These are phyloP conservation scores for Agrypnus murinus DNA, from an alignment of 2,888 invertebrate genomes.

Conservation along the genomic window DNA sequence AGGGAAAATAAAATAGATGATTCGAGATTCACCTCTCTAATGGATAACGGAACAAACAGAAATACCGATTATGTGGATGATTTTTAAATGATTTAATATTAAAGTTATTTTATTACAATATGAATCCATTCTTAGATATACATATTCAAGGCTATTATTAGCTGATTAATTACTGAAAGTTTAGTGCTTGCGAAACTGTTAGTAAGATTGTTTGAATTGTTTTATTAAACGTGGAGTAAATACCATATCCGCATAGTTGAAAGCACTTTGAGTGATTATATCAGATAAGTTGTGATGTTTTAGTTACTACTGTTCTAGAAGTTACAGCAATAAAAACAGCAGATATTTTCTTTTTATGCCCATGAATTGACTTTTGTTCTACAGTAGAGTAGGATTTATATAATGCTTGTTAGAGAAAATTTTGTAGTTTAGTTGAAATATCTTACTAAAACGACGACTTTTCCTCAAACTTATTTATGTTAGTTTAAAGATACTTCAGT, in stretches of 20 bases:
- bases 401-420: too few species aligned
- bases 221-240: not conserved
- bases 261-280: too few species aligned
- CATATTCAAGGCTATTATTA: not conserved
- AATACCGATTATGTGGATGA: not conserved
- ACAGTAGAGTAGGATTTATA: too few species aligned
- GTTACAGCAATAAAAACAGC: too few species aligned
- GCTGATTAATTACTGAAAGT: not conserved
- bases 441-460: too few species aligned
- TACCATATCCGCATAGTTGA: constrained; percentile 15
- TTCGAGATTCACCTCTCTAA: constrained; percentile 1
- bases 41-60: not conserved
- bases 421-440: too few species aligned
- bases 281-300: too few species aligned
- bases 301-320: too few species aligned
- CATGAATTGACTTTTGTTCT: too few species aligned
- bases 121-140: not conserved
- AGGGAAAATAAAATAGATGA: constrained; percentile 1
- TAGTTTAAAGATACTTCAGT: too few species aligned
- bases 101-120: not conserved
- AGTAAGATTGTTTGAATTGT: constrained; percentile 8
- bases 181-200: not conserved
- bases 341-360: too few species aligned
- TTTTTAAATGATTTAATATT: not conserved
- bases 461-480: too few species aligned